These are phyloP conservation scores for Cavia porcellus DNA, from an alignment of 2,113 vertebrate species.

Conservation along the genomic window DNA sequence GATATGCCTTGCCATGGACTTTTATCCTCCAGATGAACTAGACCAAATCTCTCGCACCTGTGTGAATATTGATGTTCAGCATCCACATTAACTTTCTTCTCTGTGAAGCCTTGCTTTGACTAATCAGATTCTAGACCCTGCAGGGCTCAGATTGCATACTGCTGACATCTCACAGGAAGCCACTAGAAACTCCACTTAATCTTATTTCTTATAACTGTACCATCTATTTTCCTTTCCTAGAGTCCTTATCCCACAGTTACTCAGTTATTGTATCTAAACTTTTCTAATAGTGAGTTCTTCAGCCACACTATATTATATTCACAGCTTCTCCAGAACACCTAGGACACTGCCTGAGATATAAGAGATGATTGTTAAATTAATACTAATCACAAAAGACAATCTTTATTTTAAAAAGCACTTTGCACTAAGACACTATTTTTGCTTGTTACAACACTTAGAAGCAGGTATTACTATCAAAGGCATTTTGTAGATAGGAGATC, in stretches of 20 bases:
- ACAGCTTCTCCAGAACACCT: neutral
- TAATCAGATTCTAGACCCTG: neutral
- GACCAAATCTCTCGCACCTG: neutral
- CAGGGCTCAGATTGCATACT: neutral
- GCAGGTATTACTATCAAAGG: neutral
- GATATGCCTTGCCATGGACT: neutral
- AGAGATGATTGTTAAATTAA: slow-evolving; percentile 17
- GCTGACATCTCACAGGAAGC: neutral
- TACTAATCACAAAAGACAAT: neutral
- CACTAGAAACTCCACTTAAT: neutral
- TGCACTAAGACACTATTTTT: neutral
- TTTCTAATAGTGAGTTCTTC: slow-evolving; percentile 6
- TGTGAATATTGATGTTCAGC: neutral
- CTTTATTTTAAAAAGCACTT: slow-evolving; percentile 20
- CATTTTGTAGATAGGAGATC: slow-evolving; percentile 25
- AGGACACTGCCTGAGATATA: neutral
- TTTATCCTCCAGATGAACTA: neutral
- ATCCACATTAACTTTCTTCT: neutral
- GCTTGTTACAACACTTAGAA: neutral
- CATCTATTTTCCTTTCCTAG: slow-evolving; percentile 27
- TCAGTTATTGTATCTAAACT: neutral
- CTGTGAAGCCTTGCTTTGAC: neutral
- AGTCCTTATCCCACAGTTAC: neutral
- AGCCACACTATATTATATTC: neutral
- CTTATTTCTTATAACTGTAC: slow-evolving; percentile 1